Percentiles rank a stretch among this genome's conserved stretches.
These are phyloP conservation scores for Malacoctenus gilli DNA, from an alignment of 2,797 vertebrate genomes.

Conservation along the genomic window DNA sequence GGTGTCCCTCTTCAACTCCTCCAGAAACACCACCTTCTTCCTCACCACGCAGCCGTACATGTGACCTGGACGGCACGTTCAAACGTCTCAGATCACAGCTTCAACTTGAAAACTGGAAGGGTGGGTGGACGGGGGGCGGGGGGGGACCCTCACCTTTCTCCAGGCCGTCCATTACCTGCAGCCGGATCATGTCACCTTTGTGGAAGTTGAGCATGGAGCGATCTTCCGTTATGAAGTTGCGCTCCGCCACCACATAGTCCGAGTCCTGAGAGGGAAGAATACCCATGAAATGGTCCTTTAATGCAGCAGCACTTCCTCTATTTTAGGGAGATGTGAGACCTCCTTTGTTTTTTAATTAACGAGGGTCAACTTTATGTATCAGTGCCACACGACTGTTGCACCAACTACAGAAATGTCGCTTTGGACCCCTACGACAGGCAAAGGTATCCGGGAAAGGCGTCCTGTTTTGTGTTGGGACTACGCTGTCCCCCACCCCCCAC, in stretches of 20 bases:
- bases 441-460: too few species aligned
- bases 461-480: too few species aligned
- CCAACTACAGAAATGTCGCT: too few species aligned
- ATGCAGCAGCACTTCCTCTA: not conserved
- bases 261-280: constrained; percentile 85
- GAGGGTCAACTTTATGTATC: too few species aligned
- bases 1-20: constrained; percentile 89
- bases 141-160: constrained; percentile 84
- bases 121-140: too few species aligned
- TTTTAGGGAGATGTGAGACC: too few species aligned
- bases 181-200: constrained; percentile 95
- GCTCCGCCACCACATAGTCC: constrained; percentile 92
- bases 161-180: constrained; percentile 87
- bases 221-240: constrained; percentile 89
- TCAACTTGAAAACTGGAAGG: too few species aligned
- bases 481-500: too few species aligned
- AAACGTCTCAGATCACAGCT: not conserved
- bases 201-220: constrained; percentile 87
- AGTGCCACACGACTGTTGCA: too few species aligned
- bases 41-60: constrained; percentile 92
- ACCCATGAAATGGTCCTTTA: not conserved
- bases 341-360: too few species aligned
- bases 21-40: constrained; percentile 94
- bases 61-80: constrained; percentile 77
- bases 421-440: too few species aligned